These are phyloP conservation scores for Frieseomelitta varia DNA, from an alignment of 1,140 invertebrate genomes.

Conservation along the genomic window DNA sequence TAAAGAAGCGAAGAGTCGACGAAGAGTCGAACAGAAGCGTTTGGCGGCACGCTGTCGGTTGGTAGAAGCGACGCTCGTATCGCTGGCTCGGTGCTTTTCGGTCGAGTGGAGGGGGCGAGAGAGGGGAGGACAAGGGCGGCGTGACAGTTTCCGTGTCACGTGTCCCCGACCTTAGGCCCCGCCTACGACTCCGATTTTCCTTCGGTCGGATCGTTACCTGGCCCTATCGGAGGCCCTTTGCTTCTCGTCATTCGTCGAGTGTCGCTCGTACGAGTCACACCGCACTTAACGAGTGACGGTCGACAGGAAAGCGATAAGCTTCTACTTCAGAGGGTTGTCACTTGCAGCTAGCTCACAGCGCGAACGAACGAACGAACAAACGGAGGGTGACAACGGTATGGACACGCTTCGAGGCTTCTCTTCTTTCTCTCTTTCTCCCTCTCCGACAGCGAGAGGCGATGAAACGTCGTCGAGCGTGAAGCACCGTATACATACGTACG, in stretches of 20 bases:
- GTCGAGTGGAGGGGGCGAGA: slow-evolving; percentile 51
- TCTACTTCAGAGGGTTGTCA: slow-evolving; percentile 31
- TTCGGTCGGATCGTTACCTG: slow-evolving; percentile 64
- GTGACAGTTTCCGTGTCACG: slow-evolving; percentile 82
- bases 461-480: slow-evolving; percentile 58
- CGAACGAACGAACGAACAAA: neutral
- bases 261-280: slow-evolving; percentile 9
- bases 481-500: slow-evolving; percentile 42
- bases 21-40: slow-evolving; percentile 44
- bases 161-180: slow-evolving; percentile 80
- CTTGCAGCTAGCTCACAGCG: neutral
- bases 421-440: slow-evolving; percentile 23
- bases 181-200: slow-evolving; percentile 78
- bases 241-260: slow-evolving; percentile 46
- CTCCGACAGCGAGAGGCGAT: slow-evolving; percentile 26
- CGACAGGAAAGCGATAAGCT: too few species aligned
- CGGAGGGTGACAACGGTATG: slow-evolving; percentile 30
- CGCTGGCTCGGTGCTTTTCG: slow-evolving; percentile 63
- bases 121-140: slow-evolving; percentile 77
- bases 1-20: neutral
- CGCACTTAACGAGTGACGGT: neutral
- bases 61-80: slow-evolving; percentile 48
- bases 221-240: slow-evolving; percentile 40
- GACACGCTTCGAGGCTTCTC: slow-evolving; percentile 8
- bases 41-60: slow-evolving; percentile 34